Evolutionary conservation across 2,888 invertebrate genomes (phyloP).

Genomic region (Philereme vetulata): DNA sequence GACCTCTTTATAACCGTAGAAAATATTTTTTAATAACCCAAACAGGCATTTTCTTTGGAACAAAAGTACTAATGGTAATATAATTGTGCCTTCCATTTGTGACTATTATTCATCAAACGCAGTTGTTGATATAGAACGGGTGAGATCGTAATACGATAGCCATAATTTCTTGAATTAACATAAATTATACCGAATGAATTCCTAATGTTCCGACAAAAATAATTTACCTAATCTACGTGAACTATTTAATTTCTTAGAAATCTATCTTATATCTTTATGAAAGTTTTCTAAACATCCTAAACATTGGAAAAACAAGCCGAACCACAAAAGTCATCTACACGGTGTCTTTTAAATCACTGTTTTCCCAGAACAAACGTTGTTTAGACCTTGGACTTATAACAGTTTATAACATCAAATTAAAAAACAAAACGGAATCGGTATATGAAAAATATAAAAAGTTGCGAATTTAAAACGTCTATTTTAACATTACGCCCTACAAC

Average conservation of each 20-base stretch:
- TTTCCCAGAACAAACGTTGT: too few relatives aligned
- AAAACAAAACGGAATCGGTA: too few relatives aligned
- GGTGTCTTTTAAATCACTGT: too few relatives aligned
- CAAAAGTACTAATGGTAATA: slow-evolving; percentile 63
- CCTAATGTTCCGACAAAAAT: slow-evolving; percentile 26
- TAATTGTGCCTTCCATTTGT: slow-evolving; percentile 64
- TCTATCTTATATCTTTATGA: too few relatives aligned
- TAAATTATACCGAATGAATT: slow-evolving; percentile 30
- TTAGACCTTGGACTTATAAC: too few relatives aligned
- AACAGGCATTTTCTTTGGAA: slow-evolving; percentile 54
- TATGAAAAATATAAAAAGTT: too few relatives aligned
- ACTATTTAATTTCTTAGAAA: background rate
- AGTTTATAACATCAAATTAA: too few relatives aligned
- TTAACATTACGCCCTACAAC: too few relatives aligned
- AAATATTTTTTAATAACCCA: slow-evolving; percentile 56
- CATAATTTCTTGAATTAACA: slow-evolving; percentile 43
- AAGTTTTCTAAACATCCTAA: too few relatives aligned
- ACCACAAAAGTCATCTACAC: too few relatives aligned
- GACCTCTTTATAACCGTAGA: slow-evolving; percentile 15
- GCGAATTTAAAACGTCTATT: too few relatives aligned
- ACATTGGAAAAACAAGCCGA: too few relatives aligned
- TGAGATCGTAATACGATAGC: slow-evolving; percentile 44
- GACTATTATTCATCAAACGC: slow-evolving; percentile 47
- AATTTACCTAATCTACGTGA: slow-evolving; percentile 10
- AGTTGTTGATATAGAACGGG: slow-evolving; percentile 36